A percentile compares a stretch with the other conserved stretches of the same genome.
Evolutionary conservation across 2,113 vertebrate genomes (phyloP).

Genomic region (Corythoichthys intestinalis): DNA sequence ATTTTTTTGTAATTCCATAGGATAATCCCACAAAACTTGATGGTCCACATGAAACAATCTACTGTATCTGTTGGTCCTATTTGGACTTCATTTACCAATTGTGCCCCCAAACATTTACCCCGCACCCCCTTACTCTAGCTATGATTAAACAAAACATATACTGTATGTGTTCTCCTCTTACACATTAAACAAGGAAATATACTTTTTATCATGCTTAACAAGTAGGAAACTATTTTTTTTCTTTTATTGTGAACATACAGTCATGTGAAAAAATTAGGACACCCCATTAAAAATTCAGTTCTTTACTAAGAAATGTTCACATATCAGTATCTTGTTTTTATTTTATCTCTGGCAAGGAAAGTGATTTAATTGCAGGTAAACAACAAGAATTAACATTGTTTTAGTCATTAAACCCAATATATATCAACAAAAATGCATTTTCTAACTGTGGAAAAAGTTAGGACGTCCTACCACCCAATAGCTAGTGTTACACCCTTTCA

Average conservation of each 20-base stretch:
- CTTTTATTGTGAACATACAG: background rate
- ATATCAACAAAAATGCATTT: too few species aligned
- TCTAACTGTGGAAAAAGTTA: too few species aligned
- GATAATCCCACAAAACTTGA: constrained; percentile 40
- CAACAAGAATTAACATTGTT: too few species aligned
- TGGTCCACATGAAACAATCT: constrained; percentile 54
- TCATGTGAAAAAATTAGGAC: too few species aligned
- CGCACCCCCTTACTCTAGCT: background rate
- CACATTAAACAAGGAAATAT: background rate
- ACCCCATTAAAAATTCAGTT: too few species aligned
- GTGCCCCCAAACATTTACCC: background rate
- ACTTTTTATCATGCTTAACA: background rate
- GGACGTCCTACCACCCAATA: too few species aligned
- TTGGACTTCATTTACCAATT: constrained; percentile 30
- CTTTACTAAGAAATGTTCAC: too few species aligned
- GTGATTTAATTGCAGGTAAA: too few species aligned
- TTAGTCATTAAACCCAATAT: too few species aligned
- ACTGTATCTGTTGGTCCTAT: constrained; percentile 17
- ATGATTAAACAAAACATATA: constrained; percentile 22
- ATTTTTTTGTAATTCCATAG: constrained; percentile 13
- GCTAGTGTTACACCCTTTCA: too few species aligned
- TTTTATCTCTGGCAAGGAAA: too few species aligned
- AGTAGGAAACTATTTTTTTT: background rate
- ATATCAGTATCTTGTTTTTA: too few species aligned
- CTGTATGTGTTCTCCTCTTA: background rate